Evolutionary conservation across 2,888 invertebrate genomes (phyloP).

Genomic region (Brachyptera risi): DNA sequence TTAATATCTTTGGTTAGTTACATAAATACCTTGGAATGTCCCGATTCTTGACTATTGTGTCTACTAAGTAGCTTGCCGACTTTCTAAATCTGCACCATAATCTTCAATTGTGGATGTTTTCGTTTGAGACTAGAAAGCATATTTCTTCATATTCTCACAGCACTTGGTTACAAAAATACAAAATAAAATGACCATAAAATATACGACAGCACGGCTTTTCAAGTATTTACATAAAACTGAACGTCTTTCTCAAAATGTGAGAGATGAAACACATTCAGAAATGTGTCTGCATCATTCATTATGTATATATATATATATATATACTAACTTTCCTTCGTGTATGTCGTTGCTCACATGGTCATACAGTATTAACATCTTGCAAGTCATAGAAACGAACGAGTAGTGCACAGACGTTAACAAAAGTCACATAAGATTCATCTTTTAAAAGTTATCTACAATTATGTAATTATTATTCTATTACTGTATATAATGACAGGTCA

Average conservation of each 20-base stretch:
- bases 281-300: no score
- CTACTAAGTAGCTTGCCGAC: slow-evolving; percentile 11
- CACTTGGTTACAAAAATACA: slow-evolving; percentile 35
- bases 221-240: slow-evolving; percentile 2
- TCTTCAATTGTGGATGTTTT: slow-evolving; percentile 9
- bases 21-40: slow-evolving; percentile 28
- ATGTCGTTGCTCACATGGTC: no score
- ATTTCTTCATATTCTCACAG: slow-evolving; percentile 32
- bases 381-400: no score
- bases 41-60: slow-evolving; percentile 19
- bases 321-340: no score
- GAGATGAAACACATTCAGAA: no score
- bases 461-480: slow-evolving; percentile 22
- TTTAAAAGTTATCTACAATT: slow-evolving; percentile 23
- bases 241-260: neutral
- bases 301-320: no score
- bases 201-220: slow-evolving; percentile 30
- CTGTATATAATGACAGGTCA: slow-evolving; percentile 18
- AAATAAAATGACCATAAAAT: slow-evolving; percentile 33
- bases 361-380: no score
- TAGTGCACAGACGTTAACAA: no score
- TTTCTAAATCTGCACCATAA: slow-evolving; percentile 14
- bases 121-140: slow-evolving; percentile 31
- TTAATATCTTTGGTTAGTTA: slow-evolving; percentile 12
- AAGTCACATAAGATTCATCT: no score